Conservation (phyloP, 2,888 invertebrate species). For the Agonopterix alstromeriana region DNA sequence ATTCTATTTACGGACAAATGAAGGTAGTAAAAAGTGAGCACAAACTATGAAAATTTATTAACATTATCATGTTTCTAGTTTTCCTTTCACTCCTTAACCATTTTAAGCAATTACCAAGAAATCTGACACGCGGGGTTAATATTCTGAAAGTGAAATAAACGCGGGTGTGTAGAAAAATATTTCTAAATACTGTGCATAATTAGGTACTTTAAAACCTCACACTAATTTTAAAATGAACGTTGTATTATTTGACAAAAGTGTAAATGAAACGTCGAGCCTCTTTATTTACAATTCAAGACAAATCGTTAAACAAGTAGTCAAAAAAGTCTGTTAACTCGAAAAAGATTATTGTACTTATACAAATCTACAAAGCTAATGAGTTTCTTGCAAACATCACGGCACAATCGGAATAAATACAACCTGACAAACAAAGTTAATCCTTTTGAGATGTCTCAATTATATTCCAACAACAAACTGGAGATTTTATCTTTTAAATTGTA, state of each 20-base stretch:
- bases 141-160: too few relatives aligned
- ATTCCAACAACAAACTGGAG: conserved; percentile 12
- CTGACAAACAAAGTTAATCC: conserved; percentile 11
- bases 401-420: conserved; percentile 8
- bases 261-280: background rate
- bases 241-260: background rate
- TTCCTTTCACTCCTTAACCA: too few relatives aligned
- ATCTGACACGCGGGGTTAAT: too few relatives aligned
- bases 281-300: background rate
- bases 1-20: too few relatives aligned
- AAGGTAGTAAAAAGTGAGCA: too few relatives aligned
- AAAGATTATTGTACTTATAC: conserved; percentile 18
- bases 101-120: too few relatives aligned
- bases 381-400: conserved; percentile 10
- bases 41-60: too few relatives aligned
- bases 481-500: conserved; percentile 17
- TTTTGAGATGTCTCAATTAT: conserved; percentile 19
- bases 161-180: too few relatives aligned
- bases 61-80: too few relatives aligned
- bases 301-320: conserved; percentile 4
- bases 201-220: too few relatives aligned
- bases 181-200: too few relatives aligned
- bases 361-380: conserved; percentile 24
- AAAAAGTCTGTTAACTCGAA: conserved; percentile 2
- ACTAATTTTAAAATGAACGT: too few relatives aligned